Conservation (phyloP, 35 echinoderm and acorn worm species). For the Anneissia japonica region DNA sequence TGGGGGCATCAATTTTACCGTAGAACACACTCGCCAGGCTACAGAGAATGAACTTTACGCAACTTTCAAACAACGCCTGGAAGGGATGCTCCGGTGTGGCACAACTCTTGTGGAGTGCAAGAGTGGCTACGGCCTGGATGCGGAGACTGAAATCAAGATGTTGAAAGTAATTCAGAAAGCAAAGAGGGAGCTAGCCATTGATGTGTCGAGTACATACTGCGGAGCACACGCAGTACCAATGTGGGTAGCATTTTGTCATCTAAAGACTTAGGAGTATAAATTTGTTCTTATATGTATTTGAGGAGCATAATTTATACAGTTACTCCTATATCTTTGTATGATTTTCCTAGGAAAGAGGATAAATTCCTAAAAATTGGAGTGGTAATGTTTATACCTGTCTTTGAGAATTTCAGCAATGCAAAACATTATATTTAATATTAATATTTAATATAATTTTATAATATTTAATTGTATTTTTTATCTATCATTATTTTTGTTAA, state of each 20-base stretch:
- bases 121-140: conserved; percentile 90
- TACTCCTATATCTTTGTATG: too few species aligned
- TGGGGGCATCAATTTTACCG: conserved; percentile 90
- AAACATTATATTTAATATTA: too few species aligned
- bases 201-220: conserved; percentile 92
- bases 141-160: conserved; percentile 86
- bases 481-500: too few species aligned
- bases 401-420: too few species aligned
- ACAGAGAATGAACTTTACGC: conserved; percentile 70
- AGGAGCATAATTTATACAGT: too few species aligned
- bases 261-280: too few species aligned
- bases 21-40: conserved; percentile 64
- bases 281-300: too few species aligned
- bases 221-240: conserved; percentile 92
- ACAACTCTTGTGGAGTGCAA: conserved; percentile 94
- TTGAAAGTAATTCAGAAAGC: conserved; percentile 62
- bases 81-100: conserved; percentile 68
- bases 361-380: too few species aligned
- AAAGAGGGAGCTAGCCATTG: conserved; percentile 76
- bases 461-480: too few species aligned
- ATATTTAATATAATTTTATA: too few species aligned
- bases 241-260: conserved; percentile 22
- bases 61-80: conserved; percentile 48
- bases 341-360: too few species aligned
- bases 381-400: too few species aligned